Percentiles rank a stretch among this genome's conserved stretches.
Evolutionary conservation across 2,113 vertebrate species (phyloP).

Genomic region (Microtus ochrogaster): DNA sequence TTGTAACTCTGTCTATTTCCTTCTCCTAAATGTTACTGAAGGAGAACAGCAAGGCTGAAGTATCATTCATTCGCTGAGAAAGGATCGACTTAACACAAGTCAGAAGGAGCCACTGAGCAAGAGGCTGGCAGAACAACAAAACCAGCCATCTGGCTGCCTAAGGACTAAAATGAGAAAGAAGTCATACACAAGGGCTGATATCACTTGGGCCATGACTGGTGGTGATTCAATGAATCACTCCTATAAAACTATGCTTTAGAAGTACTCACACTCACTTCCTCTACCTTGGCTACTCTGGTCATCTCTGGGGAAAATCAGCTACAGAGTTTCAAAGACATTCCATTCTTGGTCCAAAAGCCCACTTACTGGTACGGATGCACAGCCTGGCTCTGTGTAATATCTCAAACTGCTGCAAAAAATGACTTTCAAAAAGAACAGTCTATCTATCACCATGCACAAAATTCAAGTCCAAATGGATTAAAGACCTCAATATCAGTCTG

Average conservation of each 20-base stretch:
- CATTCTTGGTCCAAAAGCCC: background rate
- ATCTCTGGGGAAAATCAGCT: background rate
- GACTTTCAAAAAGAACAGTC: constrained; percentile 20
- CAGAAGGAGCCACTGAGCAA: background rate
- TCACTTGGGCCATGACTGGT: background rate
- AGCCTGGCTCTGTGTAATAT: background rate
- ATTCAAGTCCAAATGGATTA: too few species aligned
- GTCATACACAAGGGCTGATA: background rate
- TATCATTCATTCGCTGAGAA: background rate
- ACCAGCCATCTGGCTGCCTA: background rate
- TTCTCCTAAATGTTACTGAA: background rate
- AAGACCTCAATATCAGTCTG: too few species aligned
- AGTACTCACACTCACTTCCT: background rate
- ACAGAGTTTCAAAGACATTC: background rate
- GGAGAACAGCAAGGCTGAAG: background rate
- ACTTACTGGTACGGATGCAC: background rate
- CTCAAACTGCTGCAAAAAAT: background rate
- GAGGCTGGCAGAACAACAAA: background rate
- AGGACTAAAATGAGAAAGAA: background rate
- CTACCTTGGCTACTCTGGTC: background rate
- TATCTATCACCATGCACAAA: too few species aligned
- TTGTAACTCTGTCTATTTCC: background rate
- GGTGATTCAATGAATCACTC: background rate
- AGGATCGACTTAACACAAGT: constrained; percentile 3
- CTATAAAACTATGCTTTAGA: background rate